Evolutionary conservation across 2,888 invertebrate species (phyloP).

Genomic region (Melanostoma mellinum): DNA sequence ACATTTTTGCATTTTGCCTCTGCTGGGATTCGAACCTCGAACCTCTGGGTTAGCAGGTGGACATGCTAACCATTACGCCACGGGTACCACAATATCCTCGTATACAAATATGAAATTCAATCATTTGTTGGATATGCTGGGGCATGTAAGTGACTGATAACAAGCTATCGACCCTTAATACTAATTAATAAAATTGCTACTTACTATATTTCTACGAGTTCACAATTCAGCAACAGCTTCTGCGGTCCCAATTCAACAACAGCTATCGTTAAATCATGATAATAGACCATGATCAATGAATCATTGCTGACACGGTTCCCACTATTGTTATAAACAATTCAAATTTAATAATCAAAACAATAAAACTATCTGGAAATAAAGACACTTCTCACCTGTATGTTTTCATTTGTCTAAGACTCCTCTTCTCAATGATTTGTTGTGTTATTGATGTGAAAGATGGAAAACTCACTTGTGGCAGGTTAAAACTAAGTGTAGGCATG

Average conservation of each 20-base stretch:
- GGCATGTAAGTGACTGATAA: too few relatives aligned
- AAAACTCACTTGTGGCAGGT: conserved; percentile 78
- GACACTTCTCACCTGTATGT: conserved; percentile 79
- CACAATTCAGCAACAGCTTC: conserved; percentile 89
- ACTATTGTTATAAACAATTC: conserved; percentile 81
- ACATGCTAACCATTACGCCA: too few relatives aligned
- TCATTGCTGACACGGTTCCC: conserved; percentile 86
- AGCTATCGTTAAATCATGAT: conserved; percentile 92
- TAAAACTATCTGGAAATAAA: background rate
- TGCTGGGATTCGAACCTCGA: too few relatives aligned
- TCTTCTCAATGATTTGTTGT: conserved; percentile 81
- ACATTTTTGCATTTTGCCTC: too few relatives aligned
- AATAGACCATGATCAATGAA: conserved; percentile 89
- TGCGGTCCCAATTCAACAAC: conserved; percentile 89
- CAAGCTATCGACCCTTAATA: background rate
- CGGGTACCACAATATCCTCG: too few relatives aligned
- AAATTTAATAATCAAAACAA: conserved; percentile 13
- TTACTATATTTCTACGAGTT: conserved; percentile 94
- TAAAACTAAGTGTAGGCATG: conserved; percentile 81
- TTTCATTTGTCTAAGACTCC: conserved; percentile 81
- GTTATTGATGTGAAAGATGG: conserved; percentile 80
- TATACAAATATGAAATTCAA: too few relatives aligned
- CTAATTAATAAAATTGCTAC: conserved; percentile 80
- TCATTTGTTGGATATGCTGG: too few relatives aligned
- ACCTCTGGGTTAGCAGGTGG: too few relatives aligned